Evolutionary conservation across 23 tunicate genomes (phyloP).

Genomic region (Oikopleura dioica): DNA sequence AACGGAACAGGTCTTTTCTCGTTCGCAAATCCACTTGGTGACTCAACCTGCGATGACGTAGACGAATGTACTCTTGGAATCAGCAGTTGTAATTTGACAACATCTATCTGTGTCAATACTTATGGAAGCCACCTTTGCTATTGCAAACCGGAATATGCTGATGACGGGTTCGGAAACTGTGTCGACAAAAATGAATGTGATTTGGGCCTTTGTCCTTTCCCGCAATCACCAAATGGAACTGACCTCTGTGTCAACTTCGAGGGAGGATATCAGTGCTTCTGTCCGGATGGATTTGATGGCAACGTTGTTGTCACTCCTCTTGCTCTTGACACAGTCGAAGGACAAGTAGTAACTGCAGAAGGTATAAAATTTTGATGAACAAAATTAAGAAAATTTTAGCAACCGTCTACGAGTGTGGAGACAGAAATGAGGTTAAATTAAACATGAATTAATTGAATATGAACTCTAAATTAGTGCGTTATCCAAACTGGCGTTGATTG

Average conservation of each 20-base stretch:
- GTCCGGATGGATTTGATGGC: not conserved
- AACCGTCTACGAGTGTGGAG: no score
- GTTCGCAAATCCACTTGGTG: no score
- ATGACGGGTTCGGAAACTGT: not conserved
- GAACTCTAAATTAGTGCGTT: not conserved
- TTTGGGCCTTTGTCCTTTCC: not conserved
- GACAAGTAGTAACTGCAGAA: not conserved
- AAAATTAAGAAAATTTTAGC: no score
- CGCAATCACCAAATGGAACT: not conserved
- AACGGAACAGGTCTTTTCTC: no score
- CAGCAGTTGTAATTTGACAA: not conserved
- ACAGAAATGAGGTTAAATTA: no score
- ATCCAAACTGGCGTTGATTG: not conserved
- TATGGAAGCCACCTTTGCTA: not conserved
- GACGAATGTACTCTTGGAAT: not conserved
- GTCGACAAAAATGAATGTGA: not conserved
- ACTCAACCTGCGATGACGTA: not conserved
- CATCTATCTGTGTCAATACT: not conserved
- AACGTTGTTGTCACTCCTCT: not conserved
- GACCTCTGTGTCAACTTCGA: not conserved
- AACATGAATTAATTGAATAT: no score
- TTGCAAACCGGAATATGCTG: not conserved
- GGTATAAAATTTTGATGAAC: not conserved
- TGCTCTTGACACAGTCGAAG: not conserved
- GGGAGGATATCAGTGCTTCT: not conserved